A percentile compares a stretch with the other conserved stretches of the same genome.
These are phyloP conservation scores for Syndactyla subalaris DNA, from an alignment of 2,797 vertebrate species.

Conservation along the genomic window DNA sequence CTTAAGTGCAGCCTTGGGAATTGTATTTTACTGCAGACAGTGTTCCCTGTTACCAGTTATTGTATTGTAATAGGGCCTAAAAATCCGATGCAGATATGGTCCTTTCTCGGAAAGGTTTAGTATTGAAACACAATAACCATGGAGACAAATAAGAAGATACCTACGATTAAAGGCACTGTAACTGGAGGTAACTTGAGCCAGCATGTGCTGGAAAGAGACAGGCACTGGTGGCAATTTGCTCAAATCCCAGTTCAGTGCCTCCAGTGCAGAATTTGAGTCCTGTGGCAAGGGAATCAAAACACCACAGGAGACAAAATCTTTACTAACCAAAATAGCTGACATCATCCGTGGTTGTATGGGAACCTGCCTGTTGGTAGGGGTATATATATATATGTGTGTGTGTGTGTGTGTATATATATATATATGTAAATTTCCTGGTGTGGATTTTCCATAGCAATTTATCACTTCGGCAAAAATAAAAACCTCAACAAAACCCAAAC, in stretches of 20 bases:
- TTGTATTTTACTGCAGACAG: neutral
- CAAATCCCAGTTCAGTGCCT: neutral
- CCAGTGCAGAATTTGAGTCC: neutral
- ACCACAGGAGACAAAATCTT: neutral
- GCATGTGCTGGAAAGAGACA: neutral
- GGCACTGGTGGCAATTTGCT: neutral
- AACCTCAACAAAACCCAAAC: conserved; percentile 38
- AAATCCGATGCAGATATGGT: neutral
- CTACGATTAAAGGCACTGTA: neutral
- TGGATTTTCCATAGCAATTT: conserved; percentile 35
- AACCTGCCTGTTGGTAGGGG: neutral
- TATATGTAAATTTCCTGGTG: neutral
- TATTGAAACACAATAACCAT: neutral
- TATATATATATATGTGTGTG: neutral
- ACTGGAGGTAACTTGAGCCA: neutral
- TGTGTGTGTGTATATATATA: neutral
- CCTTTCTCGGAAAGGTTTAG: neutral
- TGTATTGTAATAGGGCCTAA: neutral
- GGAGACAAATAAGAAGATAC: neutral
- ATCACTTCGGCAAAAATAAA: conserved; percentile 1
- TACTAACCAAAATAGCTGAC: conserved; percentile 3
- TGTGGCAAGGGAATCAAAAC: neutral
- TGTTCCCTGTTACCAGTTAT: neutral
- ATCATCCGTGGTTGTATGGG: neutral
- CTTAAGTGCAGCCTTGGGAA: conserved; percentile 49